These are phyloP conservation scores for Nephrotoma guestfalica DNA, from an alignment of 2,888 invertebrate species.

Conservation along the genomic window DNA sequence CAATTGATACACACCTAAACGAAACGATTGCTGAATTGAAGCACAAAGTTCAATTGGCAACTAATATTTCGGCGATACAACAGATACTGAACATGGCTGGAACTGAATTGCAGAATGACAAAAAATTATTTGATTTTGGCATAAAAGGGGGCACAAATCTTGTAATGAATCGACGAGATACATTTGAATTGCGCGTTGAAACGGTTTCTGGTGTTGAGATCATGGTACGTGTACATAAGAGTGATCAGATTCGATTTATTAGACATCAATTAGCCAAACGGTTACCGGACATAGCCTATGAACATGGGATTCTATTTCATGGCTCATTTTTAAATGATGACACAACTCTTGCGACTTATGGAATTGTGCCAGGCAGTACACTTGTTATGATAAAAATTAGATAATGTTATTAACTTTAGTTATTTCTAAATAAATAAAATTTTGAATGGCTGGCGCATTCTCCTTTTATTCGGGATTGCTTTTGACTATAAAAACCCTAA, in stretches of 20 bases:
- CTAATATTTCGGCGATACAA: neutral
- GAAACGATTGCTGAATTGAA: neutral
- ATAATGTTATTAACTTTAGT: too few relatives aligned
- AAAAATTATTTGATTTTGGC: neutral
- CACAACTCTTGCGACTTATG: neutral
- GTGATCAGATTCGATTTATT: neutral
- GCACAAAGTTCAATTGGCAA: neutral
- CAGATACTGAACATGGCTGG: neutral
- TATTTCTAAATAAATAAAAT: too few relatives aligned
- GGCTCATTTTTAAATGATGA: neutral
- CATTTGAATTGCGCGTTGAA: neutral
- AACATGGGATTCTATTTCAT: neutral
- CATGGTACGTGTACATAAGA: neutral
- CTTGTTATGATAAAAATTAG: neutral
- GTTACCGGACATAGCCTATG: neutral
- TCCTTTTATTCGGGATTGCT: too few relatives aligned
- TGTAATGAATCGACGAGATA: neutral
- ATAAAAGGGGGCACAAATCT: neutral
- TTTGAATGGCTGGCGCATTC: too few relatives aligned
- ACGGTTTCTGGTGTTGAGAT: neutral
- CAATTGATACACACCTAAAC: neutral
- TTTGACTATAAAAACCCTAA: too few relatives aligned
- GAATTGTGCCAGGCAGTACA: neutral
- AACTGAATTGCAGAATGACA: neutral
- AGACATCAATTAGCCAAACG: neutral